Base-by-base conservation (phyloP, 2,888 invertebrate genomes). In the Sericinus montela region DNA sequence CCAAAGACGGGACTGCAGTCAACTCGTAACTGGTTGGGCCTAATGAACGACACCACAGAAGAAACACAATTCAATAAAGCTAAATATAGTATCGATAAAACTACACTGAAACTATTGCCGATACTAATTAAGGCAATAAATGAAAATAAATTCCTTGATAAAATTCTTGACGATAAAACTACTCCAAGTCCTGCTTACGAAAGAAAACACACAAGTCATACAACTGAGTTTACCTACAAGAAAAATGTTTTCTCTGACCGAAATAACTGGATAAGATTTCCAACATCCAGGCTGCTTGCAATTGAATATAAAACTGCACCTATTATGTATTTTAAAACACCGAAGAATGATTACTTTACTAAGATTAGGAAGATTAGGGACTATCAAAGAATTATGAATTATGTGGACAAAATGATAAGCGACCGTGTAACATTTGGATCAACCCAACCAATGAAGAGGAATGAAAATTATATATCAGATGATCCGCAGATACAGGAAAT, bases 391-490 rank as follows among this genome's bases (percentile, higher is more conserved):
- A 69, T 80, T n/a, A 61, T 78, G 45, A 75, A 76, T 41, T 82
- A 80, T 55, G 66, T 85, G 1, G 73, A 82, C 50, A 82, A 81
- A 67, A 82, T 82, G 76, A 71, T 78, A 14, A 74, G 55, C 45
- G 75, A 75, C 8, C 80, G 63, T 62, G 65, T 67, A 19, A 60
- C 63, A 14, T 53, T 59, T 34, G 63, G 62, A 23, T 60, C 67
- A 1, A 70, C 65, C 2, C 55, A 57, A 39, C 55, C 63, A 29
- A 67, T 58, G 28, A 65, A 56, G 37, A 57, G 45, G 36, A 29
- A 30, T n/a, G 35, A 50, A 10, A 58, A 63, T 48, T 41, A 52
- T 30, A 38, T 41, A 8, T 35, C 48, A 19, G 53, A 62, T 8
- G 60, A 62, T 38, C 57, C 36, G 34, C 34, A 44, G 11, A 42